Evolutionary conservation across 2,888 invertebrate genomes (phyloP).

Genomic region (Geophilus truncorum): DNA sequence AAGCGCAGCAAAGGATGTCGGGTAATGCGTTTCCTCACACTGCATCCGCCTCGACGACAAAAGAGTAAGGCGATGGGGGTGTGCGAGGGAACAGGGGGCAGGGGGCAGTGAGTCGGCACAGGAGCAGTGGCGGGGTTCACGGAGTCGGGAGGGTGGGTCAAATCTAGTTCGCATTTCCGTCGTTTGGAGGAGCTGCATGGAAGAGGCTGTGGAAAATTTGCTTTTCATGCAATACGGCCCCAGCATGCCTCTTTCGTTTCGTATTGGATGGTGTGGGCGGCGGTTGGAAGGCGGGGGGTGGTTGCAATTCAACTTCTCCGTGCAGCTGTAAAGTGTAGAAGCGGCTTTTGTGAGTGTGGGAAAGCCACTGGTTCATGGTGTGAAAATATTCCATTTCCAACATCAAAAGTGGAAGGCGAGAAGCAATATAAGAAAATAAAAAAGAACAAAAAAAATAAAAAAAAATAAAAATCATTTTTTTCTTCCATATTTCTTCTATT

Average conservation of each 20-base stretch:
- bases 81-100: not conserved
- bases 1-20: constrained; percentile 17
- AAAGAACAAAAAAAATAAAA: not conserved
- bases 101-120: not conserved
- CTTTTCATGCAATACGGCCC: constrained; percentile 8
- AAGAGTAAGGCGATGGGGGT: not conserved
- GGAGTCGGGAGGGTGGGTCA: not conserved
- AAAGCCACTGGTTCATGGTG: constrained; percentile 1
- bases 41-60: constrained; percentile 15
- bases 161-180: constrained; percentile 25
- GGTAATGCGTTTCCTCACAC: constrained; percentile 21
- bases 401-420: not conserved
- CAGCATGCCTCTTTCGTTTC: constrained; percentile 15
- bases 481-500: too few species aligned
- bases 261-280: constrained; percentile 17
- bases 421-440: not conserved
- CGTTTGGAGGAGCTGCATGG: not conserved
- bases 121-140: not conserved
- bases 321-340: constrained; percentile 10
- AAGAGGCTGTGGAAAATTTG: not conserved
- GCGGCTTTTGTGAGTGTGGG: constrained; percentile 19
- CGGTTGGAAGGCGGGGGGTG: not conserved
- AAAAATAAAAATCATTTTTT: too few species aligned
- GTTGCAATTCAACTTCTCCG: constrained; percentile 17
- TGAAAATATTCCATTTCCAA: constrained; percentile 18